Evolutionary conservation across 2,888 invertebrate genomes (phyloP), one percentile per base, ranked within the genome.

Genomic region (Nomada goodeniana): DNA sequence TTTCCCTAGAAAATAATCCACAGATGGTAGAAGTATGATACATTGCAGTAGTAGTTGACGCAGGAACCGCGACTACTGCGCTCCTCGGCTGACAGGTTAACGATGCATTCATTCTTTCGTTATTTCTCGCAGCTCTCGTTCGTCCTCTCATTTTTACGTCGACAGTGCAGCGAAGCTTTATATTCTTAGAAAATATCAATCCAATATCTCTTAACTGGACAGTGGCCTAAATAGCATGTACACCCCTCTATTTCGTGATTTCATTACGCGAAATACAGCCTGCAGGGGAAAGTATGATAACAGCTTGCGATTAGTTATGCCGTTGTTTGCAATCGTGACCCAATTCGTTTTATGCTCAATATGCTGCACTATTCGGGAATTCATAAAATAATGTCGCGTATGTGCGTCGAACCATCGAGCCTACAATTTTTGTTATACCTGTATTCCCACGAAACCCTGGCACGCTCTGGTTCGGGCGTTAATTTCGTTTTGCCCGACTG

Each of bases 91-190:
- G 70, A 53, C 76, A 50, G 68, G 52, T 78, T 47, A 50, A 60
- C 75, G 52, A 55, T 64, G 59, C 57, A 13, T 61, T 13, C n/a
- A 57, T 75, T 36, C 29, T 36, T 9, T 64, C 23, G 70, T 83
- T 83, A 71, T 83, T 65, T 63, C 67, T 42, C 64, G 64, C 44
- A 15, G 29, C 61, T 61, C 71, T 76, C 57, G 3, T 15, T 20
- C 15, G 18, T 2, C 20, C 18, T 50, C 15, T 7, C 42, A 7
- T 55, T 7, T 20, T 20, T 55, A 29, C 29, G 55, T 47, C 13
- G 64, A 44, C 15, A 10, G 15, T 29, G 55, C 26, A 7, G 26
- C 44, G 55, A 29, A 26, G 64, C 44, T 64, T 26, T 13, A 50
- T 36, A 18, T 65, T 59, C 36, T 23, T 53, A 36, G 50, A 15